Base-by-base conservation (phyloP, 2,797 vertebrate genomes). In the Leptatherina wallacei region DNA sequence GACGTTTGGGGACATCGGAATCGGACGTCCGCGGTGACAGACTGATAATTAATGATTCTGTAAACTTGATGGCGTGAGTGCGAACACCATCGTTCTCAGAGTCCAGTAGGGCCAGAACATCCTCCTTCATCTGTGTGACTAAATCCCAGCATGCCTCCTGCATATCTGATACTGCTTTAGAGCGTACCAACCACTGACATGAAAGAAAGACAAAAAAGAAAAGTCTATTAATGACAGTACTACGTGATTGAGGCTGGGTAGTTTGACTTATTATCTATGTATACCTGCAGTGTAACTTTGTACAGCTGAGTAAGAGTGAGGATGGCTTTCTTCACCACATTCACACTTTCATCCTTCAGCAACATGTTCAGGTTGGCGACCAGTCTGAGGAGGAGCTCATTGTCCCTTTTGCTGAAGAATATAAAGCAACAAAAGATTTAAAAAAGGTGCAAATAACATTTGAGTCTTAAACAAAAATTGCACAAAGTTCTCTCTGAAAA, bases 141-240 rank as follows among this genome's bases (percentile, higher is more conserved):
- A 99, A 93, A 67, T 98, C 96, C 98, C 98, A 99, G 88, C 96
- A 98, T 0, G 97, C 96, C 80, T 99, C 97, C 85, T 98, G 96
- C 90, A 96, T 94, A 51, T 99, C 96, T 0, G 94, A 94, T 10
- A 97, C 93, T 0, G 89, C 87, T 68, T 95, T 95, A 0, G 94
- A 94, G 22, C 96, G 96, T 76, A 97, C 96, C 89, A 99, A 88
- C 97, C 98, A 99, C 98, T 99, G 40, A 16, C 4, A 24, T 0
- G 16, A 7, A 55, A 40, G 13, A 35, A 47, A 63, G 52, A 13
- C 14, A 33, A 13, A 33, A 56, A 33, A 14, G n/a, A 62, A 33
- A 54, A 40, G 14, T 30, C 6, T 57, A 18, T 13, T 0, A 13
- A 6, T 18, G 2, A 27, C 6, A 36, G 24, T 5, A 42, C 4